Percentiles rank a stretch among this genome's conserved stretches.
Conservation (phyloP, 2,888 invertebrate species). For the Carpatolechia fugitivella region DNA sequence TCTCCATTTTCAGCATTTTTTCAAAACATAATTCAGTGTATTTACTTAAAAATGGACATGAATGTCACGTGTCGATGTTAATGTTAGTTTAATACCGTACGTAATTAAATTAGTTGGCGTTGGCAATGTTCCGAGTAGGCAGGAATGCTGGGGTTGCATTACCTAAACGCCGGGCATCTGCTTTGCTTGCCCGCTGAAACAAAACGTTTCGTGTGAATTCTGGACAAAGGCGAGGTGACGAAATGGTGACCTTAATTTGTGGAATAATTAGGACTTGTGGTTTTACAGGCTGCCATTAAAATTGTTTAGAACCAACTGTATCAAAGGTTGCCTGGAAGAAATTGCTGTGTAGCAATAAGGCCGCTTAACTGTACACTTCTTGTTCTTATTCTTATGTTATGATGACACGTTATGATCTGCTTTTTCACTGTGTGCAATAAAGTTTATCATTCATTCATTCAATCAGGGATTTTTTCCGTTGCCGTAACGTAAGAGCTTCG, state of each 20-base stretch:
- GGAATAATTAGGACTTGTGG: not conserved
- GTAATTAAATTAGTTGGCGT: too few species aligned
- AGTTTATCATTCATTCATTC: too few species aligned
- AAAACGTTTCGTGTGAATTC: slow-evolving; percentile 70
- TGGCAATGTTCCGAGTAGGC: slow-evolving; percentile 73
- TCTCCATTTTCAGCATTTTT: not conserved
- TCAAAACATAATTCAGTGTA: not conserved
- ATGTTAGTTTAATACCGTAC: not conserved
- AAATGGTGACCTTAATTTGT: slow-evolving; percentile 34
- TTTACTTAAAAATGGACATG: not conserved
- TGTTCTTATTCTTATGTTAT: too few species aligned
- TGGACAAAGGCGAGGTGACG: slow-evolving; percentile 63
- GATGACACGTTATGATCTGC: too few species aligned
- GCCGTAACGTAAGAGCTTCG: too few species aligned
- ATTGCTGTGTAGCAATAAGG: too few species aligned
- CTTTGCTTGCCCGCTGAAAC: slow-evolving; percentile 43
- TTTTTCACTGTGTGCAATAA: too few species aligned
- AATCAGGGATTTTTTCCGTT: too few species aligned
- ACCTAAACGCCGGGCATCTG: slow-evolving; percentile 39
- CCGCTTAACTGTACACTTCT: too few species aligned
- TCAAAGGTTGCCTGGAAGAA: too few species aligned
- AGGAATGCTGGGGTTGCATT: slow-evolving; percentile 54
- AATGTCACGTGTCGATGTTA: not conserved
- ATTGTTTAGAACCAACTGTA: too few species aligned
- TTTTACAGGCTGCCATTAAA: too few species aligned